These are phyloP conservation scores for Pristiophorus japonicus DNA, from an alignment of 2,113 vertebrate genomes.

Conservation along the genomic window DNA sequence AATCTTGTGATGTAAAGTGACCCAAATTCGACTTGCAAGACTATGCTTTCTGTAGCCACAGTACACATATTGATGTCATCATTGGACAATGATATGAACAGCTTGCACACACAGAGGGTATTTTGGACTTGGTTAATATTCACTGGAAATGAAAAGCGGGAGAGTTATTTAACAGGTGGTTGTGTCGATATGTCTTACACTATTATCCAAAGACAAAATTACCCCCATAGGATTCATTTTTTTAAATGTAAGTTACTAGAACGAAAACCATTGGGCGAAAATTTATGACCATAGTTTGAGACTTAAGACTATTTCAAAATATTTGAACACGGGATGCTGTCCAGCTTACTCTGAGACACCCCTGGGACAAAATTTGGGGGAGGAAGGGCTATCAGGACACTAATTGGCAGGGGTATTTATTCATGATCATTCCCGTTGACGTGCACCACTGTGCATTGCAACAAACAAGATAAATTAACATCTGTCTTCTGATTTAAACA, in stretches of 20 bases:
- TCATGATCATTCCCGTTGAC: not conserved
- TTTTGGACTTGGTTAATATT: not conserved
- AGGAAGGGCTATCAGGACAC: not conserved
- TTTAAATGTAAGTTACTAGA: not conserved
- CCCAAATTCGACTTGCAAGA: too few species aligned
- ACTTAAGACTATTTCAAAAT: not conserved
- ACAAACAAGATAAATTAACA: not conserved
- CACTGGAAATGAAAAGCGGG: not conserved
- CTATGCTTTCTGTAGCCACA: not conserved
- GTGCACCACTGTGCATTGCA: not conserved
- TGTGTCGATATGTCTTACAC: not conserved
- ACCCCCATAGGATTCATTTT: too few species aligned
- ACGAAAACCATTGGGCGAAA: not conserved
- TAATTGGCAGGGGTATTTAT: not conserved
- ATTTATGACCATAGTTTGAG: not conserved
- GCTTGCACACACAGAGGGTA: too few species aligned
- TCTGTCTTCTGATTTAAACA: not conserved
- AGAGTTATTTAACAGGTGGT: not conserved
- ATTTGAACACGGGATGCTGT: not conserved
- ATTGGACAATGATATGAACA: not conserved
- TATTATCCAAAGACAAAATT: not conserved
- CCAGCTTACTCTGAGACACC: not conserved
- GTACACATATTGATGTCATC: not conserved
- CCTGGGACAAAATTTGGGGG: not conserved
- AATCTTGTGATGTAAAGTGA: not conserved